Evolutionary conservation across 1,140 invertebrate species (phyloP), one percentile per base, ranked within the genome.

Genomic region (Pomacea maculata): DNA sequence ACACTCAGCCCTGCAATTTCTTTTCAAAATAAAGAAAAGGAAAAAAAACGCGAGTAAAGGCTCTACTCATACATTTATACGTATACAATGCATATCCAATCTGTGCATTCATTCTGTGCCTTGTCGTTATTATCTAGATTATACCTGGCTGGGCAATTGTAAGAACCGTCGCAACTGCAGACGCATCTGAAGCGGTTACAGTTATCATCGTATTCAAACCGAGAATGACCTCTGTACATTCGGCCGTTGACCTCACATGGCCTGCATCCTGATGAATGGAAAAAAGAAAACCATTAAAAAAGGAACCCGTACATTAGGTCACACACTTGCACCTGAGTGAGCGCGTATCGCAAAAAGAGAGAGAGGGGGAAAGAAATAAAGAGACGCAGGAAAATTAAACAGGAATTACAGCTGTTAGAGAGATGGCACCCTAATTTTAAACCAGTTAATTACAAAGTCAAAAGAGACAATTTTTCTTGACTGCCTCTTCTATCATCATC

Each of bases 141-240:
- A 78, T 74, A 65, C 74, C 75, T 72, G 17, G 73, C 78, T 0
- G 85, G 85, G 73, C 87, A 88, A 64, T 67, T 76, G 79, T 85
- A 84, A 10, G 84, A 83, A 12, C 87, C 87, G 75, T 88, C 84
- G 74, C 87, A 87, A 78, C 75, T 81, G 68, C 87, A 88, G n/a
- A 81, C 75, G 29, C 87, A 88, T 17, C 76, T 61, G 79, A 83
- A 83, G 19, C 85, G 79, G 6, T 74, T 70, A 65, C 83, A 86
- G 19, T 80, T 83, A 29, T 85, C 83, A 19, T 21, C 72, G 25
- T 84, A 80, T n/a, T 80, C 81, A 79, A 88, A 88, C 25, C 83
- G 68, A 1, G 82, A 82, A 63, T 87, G 84, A 12, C 85, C 85
- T 17, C 73, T 65, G 74, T 82, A 88, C 5, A 83, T 82, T n/a